phyloP scores from a whole-genome alignment of 2,113 vertebrate genomes.

The Aplodontia rufa region DNA sequence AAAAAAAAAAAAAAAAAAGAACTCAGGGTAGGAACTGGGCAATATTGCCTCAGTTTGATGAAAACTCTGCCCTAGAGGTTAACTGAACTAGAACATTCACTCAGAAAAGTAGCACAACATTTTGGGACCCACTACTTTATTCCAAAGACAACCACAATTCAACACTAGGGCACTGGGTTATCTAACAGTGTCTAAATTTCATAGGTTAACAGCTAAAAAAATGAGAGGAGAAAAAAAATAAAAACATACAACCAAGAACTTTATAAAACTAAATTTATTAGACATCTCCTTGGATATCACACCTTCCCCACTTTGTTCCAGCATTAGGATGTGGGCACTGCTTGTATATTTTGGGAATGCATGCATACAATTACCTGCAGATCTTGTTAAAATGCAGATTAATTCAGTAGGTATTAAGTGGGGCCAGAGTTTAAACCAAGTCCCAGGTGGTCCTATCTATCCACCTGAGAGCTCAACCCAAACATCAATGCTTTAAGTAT shows the following conservation, averaged over 20 bases:
- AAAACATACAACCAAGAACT: not conserved
- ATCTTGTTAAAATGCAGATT: not conserved
- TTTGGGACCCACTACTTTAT: not conserved
- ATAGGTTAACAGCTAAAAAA: not conserved
- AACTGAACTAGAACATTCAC: not conserved
- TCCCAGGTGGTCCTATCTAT: not conserved
- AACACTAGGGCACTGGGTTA: not conserved
- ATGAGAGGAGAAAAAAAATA: not conserved
- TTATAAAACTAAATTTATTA: conserved; percentile 8
- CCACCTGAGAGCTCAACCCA: not conserved
- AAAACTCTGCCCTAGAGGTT: not conserved
- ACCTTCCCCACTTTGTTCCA: not conserved
- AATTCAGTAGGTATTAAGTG: not conserved
- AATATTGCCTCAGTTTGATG: not conserved
- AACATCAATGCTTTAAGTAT: not conserved
- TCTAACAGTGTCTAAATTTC: not conserved
- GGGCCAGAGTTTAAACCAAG: not conserved
- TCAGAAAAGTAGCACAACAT: not conserved
- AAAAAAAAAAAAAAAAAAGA: no score
- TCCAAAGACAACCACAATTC: not conserved
- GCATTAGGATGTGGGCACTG: not conserved
- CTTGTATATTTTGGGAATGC: not conserved
- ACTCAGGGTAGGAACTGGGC: no score
- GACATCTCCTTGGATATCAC: not conserved
- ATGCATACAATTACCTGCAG: not conserved